phyloP scores from a whole-genome alignment of 2,797 vertebrate genomes.

The Alectoris magna region DNA sequence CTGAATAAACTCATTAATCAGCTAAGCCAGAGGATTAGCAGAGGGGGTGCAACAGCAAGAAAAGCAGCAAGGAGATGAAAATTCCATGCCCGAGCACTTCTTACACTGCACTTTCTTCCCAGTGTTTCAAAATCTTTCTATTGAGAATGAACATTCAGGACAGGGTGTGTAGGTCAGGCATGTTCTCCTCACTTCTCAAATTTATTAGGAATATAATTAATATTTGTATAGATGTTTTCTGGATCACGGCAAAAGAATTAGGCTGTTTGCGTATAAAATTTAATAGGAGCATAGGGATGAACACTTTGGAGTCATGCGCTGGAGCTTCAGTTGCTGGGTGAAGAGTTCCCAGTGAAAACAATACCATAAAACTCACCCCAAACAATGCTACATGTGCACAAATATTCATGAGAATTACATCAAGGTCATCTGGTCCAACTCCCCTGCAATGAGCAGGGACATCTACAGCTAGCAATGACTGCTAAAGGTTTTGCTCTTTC shows the following conservation, averaged over 20 bases:
- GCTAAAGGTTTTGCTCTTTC: background rate
- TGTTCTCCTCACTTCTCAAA: background rate
- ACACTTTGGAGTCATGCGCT: background rate
- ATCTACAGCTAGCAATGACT: background rate
- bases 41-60: background rate
- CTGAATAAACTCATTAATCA: background rate
- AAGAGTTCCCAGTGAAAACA: background rate
- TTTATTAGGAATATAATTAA: background rate
- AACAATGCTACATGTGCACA: background rate
- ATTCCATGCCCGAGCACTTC: background rate
- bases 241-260: background rate
- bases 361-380: background rate
- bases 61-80: background rate
- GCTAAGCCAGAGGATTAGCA: background rate
- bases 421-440: too few relatives aligned
- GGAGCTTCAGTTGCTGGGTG: background rate
- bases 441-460: too few relatives aligned
- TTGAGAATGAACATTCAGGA: background rate
- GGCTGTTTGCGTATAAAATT: background rate
- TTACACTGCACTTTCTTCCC: background rate
- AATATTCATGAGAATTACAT: background rate
- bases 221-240: background rate
- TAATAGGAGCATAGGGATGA: background rate
- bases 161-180: rapidly evolving
- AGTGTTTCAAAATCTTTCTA: background rate